Conservation (phyloP, 1,140 invertebrate species). For the Bombus breviceps region DNA sequence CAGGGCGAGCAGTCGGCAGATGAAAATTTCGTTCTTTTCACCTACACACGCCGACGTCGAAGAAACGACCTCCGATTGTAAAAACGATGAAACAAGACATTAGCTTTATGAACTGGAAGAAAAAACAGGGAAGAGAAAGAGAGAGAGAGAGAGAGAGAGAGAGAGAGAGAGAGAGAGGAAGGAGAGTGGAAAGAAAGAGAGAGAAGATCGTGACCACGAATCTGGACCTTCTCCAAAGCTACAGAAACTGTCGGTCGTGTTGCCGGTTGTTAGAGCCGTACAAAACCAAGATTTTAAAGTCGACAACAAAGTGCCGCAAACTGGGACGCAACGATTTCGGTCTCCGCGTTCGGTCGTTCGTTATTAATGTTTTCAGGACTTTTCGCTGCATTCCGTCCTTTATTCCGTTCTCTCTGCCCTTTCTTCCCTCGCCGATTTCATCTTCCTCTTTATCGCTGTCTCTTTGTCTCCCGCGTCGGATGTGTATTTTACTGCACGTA, state of each 20-base stretch:
- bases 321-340: slow-evolving; percentile 39
- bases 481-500: slow-evolving; percentile 25
- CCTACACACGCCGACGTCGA: not conserved
- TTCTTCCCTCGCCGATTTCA: not conserved
- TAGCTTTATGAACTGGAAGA: slow-evolving; percentile 67
- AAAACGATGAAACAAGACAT: slow-evolving; percentile 64
- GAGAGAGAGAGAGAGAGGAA: not conserved
- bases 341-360: slow-evolving; percentile 32
- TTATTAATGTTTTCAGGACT: slow-evolving; percentile 55
- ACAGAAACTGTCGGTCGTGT: slow-evolving; percentile 9
- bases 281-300: slow-evolving; percentile 59
- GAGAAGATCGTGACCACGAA: not conserved
- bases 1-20: not conserved
- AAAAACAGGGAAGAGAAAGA: not conserved
- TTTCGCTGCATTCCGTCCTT: not conserved
- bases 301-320: slow-evolving; percentile 58
- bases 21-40: slow-evolving; percentile 22
- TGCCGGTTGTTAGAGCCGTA: slow-evolving; percentile 13
- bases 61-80: slow-evolving; percentile 24
- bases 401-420: not conserved
- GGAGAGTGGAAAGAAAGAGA: not conserved
- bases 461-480: not conserved
- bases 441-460: not conserved
- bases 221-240: slow-evolving; percentile 65
- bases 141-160: too few species aligned